Evolutionary conservation across 2,797 vertebrate species (phyloP).

Genomic region (Trematomus bernacchii): DNA sequence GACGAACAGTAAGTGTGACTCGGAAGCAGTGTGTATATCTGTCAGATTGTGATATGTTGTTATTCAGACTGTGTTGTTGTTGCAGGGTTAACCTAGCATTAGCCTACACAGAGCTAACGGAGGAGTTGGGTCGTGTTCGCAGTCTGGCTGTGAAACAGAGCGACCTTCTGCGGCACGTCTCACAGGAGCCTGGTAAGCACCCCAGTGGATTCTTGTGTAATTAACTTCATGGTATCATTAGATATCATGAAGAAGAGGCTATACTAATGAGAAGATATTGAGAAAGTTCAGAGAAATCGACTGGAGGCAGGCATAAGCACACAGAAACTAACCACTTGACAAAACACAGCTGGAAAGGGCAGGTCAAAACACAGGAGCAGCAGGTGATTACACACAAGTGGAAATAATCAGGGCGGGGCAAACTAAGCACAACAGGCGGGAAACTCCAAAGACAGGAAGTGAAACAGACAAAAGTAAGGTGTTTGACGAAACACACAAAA

Average conservation of each 20-base stretch:
- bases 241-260: background rate
- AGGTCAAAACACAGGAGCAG: too few relatives aligned
- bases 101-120: constrained; percentile 92
- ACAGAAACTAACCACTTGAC: too few relatives aligned
- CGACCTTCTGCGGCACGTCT: constrained; percentile 77
- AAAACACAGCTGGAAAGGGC: too few relatives aligned
- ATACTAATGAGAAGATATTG: too few relatives aligned
- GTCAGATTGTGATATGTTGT: background rate
- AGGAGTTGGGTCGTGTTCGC: constrained; percentile 88
- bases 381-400: too few relatives aligned
- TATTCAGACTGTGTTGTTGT: background rate
- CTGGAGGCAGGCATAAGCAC: too few relatives aligned
- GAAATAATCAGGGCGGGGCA: too few relatives aligned
- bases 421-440: too few relatives aligned
- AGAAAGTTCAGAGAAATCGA: too few relatives aligned
- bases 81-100: constrained; percentile 90
- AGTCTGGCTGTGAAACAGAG: constrained; percentile 86
- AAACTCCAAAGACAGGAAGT: too few relatives aligned
- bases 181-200: constrained; percentile 82
- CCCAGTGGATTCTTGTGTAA: background rate
- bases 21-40: background rate
- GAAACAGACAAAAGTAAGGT: too few relatives aligned
- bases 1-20: constrained; percentile 90
- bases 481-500: too few relatives aligned
- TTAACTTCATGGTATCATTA: background rate